These are phyloP conservation scores for Lordiphosa collinella DNA, from an alignment of 1,140 invertebrate genomes.

Conservation along the genomic window DNA sequence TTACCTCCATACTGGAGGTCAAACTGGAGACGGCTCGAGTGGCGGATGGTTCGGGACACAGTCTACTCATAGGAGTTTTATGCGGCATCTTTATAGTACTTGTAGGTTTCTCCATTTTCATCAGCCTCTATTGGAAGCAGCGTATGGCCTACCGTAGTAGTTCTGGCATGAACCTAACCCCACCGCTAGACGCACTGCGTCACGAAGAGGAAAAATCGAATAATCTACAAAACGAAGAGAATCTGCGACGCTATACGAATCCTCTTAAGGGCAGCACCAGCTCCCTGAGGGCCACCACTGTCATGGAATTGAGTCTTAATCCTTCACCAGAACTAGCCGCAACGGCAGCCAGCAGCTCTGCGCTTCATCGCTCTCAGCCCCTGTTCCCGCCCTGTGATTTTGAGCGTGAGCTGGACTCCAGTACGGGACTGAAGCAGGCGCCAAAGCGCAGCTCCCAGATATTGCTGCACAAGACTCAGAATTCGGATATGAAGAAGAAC, in stretches of 20 bases:
- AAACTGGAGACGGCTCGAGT: slow-evolving; percentile 81
- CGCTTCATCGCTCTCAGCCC: slow-evolving; percentile 82
- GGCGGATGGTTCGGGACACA: slow-evolving; percentile 63
- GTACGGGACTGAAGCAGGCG: slow-evolving; percentile 55
- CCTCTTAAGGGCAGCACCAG: slow-evolving; percentile 80
- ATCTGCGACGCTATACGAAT: slow-evolving; percentile 85
- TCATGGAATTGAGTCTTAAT: slow-evolving; percentile 81
- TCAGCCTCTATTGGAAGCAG: slow-evolving; percentile 81
- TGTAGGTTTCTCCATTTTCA: slow-evolving; percentile 72
- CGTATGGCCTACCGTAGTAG: slow-evolving; percentile 81
- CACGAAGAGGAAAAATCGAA: slow-evolving; percentile 92
- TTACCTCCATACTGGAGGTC: slow-evolving; percentile 89
- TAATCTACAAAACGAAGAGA: slow-evolving; percentile 94
- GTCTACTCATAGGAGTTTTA: slow-evolving; percentile 81
- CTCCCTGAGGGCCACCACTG: slow-evolving; percentile 72
- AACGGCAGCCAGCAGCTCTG: slow-evolving; percentile 81
- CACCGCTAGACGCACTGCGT: slow-evolving; percentile 82
- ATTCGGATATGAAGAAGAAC: slow-evolving; percentile 88
- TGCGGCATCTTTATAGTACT: slow-evolving; percentile 79
- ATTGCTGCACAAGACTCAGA: slow-evolving; percentile 86
- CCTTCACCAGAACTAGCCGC: slow-evolving; percentile 79
- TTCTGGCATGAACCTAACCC: slow-evolving; percentile 81
- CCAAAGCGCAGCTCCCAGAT: slow-evolving; percentile 82
- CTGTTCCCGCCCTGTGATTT: slow-evolving; percentile 81
- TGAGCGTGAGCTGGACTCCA: slow-evolving; percentile 65